A percentile compares a stretch with the other conserved stretches of the same genome.
These are phyloP conservation scores for Phallusia fumigata DNA, from an alignment of 23 tunicate species.

Conservation along the genomic window DNA sequence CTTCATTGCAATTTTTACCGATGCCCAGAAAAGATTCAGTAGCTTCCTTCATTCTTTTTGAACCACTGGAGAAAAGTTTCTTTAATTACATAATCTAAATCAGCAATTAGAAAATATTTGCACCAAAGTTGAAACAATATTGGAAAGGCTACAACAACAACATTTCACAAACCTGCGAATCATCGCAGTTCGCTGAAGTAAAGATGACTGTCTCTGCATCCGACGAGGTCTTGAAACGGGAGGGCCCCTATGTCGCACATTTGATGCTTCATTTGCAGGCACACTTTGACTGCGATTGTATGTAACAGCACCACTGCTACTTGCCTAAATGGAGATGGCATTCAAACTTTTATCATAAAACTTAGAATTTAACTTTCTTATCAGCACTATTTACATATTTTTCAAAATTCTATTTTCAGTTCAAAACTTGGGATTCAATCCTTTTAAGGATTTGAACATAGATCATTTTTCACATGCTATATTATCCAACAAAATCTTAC, in stretches of 20 bases:
- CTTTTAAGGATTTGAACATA: no score
- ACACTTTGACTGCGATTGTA: constrained; percentile 50
- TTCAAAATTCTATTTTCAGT: no score
- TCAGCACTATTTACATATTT: no score
- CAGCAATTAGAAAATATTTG: no score
- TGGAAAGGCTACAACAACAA: no score
- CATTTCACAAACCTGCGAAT: constrained; percentile 45
- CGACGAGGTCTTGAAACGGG: neutral
- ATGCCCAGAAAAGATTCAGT: constrained; percentile 88
- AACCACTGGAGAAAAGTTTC: constrained; percentile 64
- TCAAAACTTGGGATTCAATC: no score
- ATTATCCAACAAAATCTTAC: no score
- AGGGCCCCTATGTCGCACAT: constrained; percentile 18
- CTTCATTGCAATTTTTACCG: constrained; percentile 82
- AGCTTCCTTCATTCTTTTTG: constrained; percentile 77
- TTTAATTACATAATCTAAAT: no score
- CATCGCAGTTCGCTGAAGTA: constrained; percentile 76
- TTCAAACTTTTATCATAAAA: no score
- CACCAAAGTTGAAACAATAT: no score
- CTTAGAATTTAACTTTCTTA: no score
- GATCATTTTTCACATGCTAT: no score
- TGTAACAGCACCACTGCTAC: neutral
- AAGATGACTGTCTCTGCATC: constrained; percentile 66
- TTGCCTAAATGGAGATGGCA: neutral
- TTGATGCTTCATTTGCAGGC: constrained; percentile 38